Conservation (phyloP, 2,797 vertebrate genomes). For the Melanotaenia pygmaea region DNA sequence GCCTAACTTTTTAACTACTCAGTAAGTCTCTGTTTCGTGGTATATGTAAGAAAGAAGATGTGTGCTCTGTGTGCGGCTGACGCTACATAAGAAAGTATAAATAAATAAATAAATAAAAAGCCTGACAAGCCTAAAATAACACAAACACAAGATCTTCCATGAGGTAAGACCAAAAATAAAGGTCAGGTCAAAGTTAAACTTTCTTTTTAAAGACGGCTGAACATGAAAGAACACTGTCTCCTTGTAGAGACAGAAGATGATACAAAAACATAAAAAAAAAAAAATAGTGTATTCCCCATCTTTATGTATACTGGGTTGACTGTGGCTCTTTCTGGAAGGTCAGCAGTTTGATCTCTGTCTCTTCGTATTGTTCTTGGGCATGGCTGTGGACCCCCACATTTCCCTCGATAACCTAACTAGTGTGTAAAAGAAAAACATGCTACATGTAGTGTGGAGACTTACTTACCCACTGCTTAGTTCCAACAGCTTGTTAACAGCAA, state of each 20-base stretch:
- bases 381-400: background rate
- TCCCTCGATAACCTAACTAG: background rate
- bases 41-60: background rate
- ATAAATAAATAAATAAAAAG: background rate
- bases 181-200: background rate
- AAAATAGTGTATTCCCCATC: too few relatives aligned
- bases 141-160: background rate
- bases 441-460: too few relatives aligned
- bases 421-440: too few relatives aligned
- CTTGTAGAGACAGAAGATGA: background rate
- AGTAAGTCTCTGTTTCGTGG: background rate
- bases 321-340: too few relatives aligned
- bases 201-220: background rate
- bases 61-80: background rate
- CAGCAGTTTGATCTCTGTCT: too few relatives aligned
- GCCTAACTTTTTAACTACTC: background rate
- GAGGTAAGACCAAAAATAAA: background rate
- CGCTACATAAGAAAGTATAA: background rate
- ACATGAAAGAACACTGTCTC: background rate
- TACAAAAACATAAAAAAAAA: background rate
- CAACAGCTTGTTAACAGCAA: too few relatives aligned
- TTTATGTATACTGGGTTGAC: too few relatives aligned
- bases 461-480: too few relatives aligned
- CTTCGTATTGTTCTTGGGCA: too few relatives aligned
- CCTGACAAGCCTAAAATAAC: background rate